Percentiles rank a stretch among this genome's conserved stretches.
phyloP scores from a whole-genome alignment of 2,797 vertebrate genomes.

The Sebastes matsubarae region DNA sequence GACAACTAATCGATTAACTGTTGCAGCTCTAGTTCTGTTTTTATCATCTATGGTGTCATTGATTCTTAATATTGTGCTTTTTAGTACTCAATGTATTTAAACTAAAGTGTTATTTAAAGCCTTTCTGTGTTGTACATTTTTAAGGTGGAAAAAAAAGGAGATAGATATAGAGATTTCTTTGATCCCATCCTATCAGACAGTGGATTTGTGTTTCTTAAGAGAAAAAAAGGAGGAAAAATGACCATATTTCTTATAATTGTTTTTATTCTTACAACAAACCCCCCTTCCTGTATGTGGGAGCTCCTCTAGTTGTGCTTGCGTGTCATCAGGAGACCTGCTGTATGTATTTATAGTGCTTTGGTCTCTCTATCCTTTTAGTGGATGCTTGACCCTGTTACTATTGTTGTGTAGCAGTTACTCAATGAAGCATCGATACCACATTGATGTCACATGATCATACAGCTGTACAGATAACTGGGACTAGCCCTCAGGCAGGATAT shows the following conservation, averaged over 20 bases:
- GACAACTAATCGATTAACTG: no score
- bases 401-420: slow-evolving; percentile 50
- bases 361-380: slow-evolving; percentile 68
- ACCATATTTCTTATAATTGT: neutral
- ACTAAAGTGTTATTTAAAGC: neutral
- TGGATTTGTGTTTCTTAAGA: neutral
- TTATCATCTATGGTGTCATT: neutral
- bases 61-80: neutral
- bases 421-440: slow-evolving; percentile 50
- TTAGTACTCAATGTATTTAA: neutral
- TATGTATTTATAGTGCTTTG: slow-evolving; percentile 59
- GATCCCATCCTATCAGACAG: neutral
- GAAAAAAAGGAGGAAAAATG: rapidly evolving
- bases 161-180: no score
- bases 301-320: slow-evolving; percentile 8
- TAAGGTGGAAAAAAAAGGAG: neutral
- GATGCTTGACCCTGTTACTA: slow-evolving; percentile 58
- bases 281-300: neutral
- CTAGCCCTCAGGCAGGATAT: slow-evolving; percentile 4
- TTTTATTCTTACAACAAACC: neutral
- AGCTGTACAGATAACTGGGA: neutral
- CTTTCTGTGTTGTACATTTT: neutral
- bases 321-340: slow-evolving; percentile 22
- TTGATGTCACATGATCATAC: slow-evolving; percentile 34
- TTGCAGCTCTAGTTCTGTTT: no score